phyloP scores from a whole-genome alignment of 2,888 invertebrate species.

The Leptinotarsa peninsularis region DNA sequence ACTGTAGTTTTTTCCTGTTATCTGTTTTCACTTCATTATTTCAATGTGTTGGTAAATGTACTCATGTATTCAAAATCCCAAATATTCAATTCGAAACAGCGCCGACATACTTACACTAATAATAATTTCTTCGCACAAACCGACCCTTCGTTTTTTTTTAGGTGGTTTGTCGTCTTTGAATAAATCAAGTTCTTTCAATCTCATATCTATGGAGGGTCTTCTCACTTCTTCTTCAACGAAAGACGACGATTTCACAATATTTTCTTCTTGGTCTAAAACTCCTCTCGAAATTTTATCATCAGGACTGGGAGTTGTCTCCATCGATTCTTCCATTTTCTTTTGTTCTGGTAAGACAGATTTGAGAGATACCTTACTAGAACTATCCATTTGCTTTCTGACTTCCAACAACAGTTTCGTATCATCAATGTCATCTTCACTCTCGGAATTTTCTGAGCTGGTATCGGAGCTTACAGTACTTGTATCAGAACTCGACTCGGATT shows the following conservation, averaged over 20 bases:
- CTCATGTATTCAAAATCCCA: too few relatives aligned
- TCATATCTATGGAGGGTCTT: constrained; percentile 57
- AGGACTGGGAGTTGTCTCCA: constrained; percentile 47
- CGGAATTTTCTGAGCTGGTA: constrained; percentile 68
- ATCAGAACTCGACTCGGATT: constrained; percentile 62
- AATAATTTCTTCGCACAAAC: constrained; percentile 73
- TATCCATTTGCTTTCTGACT: constrained; percentile 60
- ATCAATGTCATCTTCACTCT: constrained; percentile 66
- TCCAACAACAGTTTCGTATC: constrained; percentile 62
- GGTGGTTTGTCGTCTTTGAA: constrained; percentile 54
- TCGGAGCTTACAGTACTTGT: constrained; percentile 65
- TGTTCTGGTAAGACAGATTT: constrained; percentile 36
- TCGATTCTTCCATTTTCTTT: constrained; percentile 33
- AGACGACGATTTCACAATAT: constrained; percentile 50
- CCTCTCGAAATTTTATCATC: constrained; percentile 40
- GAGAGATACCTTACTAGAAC: constrained; percentile 44
- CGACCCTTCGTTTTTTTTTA: constrained; percentile 68
- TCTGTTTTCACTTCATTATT: too few relatives aligned
- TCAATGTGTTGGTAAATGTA: too few relatives aligned
- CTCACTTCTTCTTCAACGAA: constrained; percentile 53
- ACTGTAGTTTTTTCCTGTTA: too few relatives aligned
- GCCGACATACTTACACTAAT: constrained; percentile 71
- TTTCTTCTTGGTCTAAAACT: constrained; percentile 49
- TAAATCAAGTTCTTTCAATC: constrained; percentile 60
- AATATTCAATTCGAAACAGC: too few relatives aligned